These are phyloP conservation scores for Cassiopea andromeda DNA, from an alignment of 30 jellyfish, hydroid and myxozoan species.

Conservation along the genomic window DNA sequence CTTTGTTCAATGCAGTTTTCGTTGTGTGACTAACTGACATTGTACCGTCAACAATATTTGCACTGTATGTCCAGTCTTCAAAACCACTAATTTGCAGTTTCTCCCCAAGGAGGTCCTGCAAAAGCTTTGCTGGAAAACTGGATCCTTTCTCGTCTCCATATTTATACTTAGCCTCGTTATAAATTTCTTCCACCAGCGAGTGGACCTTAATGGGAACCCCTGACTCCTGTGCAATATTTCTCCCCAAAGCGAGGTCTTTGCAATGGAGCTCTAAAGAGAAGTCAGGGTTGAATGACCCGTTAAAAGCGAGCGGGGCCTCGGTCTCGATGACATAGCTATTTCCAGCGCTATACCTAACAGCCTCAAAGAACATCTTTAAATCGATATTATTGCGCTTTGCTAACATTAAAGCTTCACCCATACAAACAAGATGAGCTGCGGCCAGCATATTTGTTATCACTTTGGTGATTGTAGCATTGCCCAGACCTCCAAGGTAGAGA, in stretches of 20 bases:
- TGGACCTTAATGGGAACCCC: slow-evolving; percentile 63
- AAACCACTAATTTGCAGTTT: slow-evolving; percentile 48
- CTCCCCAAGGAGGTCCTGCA: slow-evolving; percentile 67
- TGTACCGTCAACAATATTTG: slow-evolving; percentile 46
- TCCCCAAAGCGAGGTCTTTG: slow-evolving; percentile 70
- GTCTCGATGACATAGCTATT: slow-evolving; percentile 73
- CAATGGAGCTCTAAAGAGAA: slow-evolving; percentile 69
- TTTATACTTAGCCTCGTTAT: slow-evolving; percentile 49
- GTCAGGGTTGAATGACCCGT: slow-evolving; percentile 66
- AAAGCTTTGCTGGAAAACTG: slow-evolving; percentile 61
- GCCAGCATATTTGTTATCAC: slow-evolving; percentile 72
- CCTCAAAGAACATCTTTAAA: slow-evolving; percentile 57
- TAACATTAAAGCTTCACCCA: slow-evolving; percentile 72
- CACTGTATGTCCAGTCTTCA: slow-evolving; percentile 69
- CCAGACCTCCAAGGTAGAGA: slow-evolving; percentile 69
- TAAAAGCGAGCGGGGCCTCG: slow-evolving; percentile 67
- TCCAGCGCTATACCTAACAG: slow-evolving; percentile 64
- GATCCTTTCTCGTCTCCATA: slow-evolving; percentile 68
- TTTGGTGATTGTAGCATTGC: slow-evolving; percentile 72
- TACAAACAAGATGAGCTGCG: slow-evolving; percentile 46
- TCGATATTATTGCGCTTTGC: slow-evolving; percentile 65
- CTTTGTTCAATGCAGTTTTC: slow-evolving; percentile 8
- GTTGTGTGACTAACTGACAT: slow-evolving; percentile 66
- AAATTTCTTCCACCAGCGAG: slow-evolving; percentile 59
- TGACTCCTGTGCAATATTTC: slow-evolving; percentile 57